Evolutionary conservation across 1,140 invertebrate genomes (phyloP), one percentile per base, ranked within the genome.

Genomic region (Saccostrea glomerata): DNA sequence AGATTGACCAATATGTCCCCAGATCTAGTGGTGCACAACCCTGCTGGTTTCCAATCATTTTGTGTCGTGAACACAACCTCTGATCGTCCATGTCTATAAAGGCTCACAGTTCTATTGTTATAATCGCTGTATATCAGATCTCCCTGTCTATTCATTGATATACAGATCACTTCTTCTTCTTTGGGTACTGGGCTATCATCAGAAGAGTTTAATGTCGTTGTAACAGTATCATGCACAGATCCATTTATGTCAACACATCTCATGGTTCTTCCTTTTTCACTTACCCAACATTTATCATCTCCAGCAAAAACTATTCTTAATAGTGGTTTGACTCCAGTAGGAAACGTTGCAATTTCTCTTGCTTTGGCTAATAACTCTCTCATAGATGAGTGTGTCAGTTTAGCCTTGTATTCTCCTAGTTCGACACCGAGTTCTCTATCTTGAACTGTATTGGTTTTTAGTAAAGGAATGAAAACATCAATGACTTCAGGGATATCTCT

Each of bases 101-200:
- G 30, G 25, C 30, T 77, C 2, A 77, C 25, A 25, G 70, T 77
- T 77, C 70, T 17, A 30, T 77, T 25, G 7, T 36, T 15, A 30
- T 6, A 25, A 77, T 77, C 70, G 15, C 70, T 77, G 70, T 77
- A 77, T 12, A 77, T 77, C 25, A 77, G 30, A 36, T 77, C 70
- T 36, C 25, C 30, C 30, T 40, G 11, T 30, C 11, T 77, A 25
- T 11, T 77, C 30, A 77, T 30, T 30, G 70, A 47, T 47, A 47
- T 47, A 47, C 47, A 47, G 4, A 77, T 77, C 25, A 77, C 15
- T 77, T 77, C 70, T 36, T 13, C 30, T 12, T 40, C 13, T 30
- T 13, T 77, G 7, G 25, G 23, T 30, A 36, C 25, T 30, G 70
- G 23, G 13, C 12, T 77, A 77, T 30, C 70, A 15, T 15, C 12